phyloP scores from a whole-genome alignment of 2,113 vertebrate species.

The Tetrao urogallus region DNA sequence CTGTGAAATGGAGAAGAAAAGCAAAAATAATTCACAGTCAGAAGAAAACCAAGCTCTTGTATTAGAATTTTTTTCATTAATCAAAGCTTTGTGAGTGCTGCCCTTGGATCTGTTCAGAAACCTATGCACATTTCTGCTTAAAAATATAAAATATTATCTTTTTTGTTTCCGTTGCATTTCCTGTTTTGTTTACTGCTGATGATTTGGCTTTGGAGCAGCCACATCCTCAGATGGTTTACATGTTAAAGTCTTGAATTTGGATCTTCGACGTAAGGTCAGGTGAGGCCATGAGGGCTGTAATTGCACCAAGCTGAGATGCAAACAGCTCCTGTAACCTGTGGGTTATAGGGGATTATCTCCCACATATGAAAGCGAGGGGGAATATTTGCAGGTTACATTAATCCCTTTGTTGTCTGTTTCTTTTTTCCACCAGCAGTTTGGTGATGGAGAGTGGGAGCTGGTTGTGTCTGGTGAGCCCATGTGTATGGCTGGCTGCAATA shows the following conservation, averaged over 20 bases:
- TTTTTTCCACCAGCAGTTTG: background rate
- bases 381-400: accelerated
- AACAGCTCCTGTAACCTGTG: background rate
- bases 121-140: background rate
- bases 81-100: background rate
- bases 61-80: background rate
- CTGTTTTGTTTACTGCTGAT: background rate
- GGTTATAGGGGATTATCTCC: background rate
- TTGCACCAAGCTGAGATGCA: accelerated
- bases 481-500: background rate
- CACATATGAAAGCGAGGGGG: background rate
- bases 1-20: background rate
- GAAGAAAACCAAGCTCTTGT: background rate
- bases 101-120: background rate
- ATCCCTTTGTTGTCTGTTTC: background rate
- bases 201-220: background rate
- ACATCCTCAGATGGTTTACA: too few relatives aligned
- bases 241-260: background rate
- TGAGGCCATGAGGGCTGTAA: background rate
- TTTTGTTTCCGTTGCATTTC: background rate
- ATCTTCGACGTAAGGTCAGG: background rate
- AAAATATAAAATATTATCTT: background rate
- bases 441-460: background rate
- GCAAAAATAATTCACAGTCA: background rate
- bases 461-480: background rate